Percentiles rank a stretch among this genome's conserved stretches.
Conservation (phyloP, 2,113 vertebrate species). For the Marmota monax region DNA sequence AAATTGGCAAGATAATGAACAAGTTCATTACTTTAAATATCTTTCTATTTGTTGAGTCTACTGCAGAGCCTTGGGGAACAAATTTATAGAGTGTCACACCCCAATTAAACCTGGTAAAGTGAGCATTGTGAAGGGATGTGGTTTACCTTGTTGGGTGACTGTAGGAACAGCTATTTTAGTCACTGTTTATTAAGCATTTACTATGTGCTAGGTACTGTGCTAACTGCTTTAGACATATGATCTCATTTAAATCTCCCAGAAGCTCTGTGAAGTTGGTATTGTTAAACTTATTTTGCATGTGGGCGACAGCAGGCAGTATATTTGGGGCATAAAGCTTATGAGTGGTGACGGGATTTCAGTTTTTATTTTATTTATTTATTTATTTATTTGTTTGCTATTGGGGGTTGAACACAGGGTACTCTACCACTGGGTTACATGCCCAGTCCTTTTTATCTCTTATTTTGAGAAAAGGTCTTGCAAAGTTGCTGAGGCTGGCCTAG, state of each 20-base stretch:
- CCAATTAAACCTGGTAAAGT: conserved; percentile 29
- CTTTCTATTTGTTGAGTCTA: conserved; percentile 47
- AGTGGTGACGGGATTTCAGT: neutral
- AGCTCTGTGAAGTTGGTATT: neutral
- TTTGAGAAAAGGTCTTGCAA: too few relatives aligned
- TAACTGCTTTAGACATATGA: neutral
- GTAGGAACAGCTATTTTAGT: neutral
- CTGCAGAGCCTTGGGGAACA: neutral
- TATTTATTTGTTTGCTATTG: too few relatives aligned
- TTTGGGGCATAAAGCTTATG: neutral
- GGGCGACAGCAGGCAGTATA: neutral
- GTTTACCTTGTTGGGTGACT: neutral
- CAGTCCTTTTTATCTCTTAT: too few relatives aligned
- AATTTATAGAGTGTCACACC: conserved; percentile 25
- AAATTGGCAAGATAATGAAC: conserved; percentile 64
- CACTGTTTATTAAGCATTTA: conserved; percentile 31
- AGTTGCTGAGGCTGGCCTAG: too few relatives aligned
- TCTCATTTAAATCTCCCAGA: conserved; percentile 39
- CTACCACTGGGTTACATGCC: too few relatives aligned
- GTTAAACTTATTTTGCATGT: neutral
- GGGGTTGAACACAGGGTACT: too few relatives aligned
- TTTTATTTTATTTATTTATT: too few relatives aligned
- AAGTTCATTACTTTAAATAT: conserved; percentile 57
- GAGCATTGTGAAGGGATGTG: neutral
- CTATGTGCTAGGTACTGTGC: neutral